Conservation (phyloP, 2,797 vertebrate genomes). For the Tauraco hartlaubi region DNA sequence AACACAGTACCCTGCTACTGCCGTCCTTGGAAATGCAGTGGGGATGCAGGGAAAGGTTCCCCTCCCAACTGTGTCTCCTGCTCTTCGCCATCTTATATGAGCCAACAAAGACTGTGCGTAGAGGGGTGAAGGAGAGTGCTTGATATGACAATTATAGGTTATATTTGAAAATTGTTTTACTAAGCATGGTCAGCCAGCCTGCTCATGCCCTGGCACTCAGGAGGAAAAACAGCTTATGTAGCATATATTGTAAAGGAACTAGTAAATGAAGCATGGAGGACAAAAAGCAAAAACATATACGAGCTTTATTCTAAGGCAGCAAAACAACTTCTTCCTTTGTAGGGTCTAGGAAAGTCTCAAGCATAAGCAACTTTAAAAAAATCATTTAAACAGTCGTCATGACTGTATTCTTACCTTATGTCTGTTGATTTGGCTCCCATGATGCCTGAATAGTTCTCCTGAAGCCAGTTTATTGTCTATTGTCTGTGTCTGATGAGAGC, state of each 20-base stretch:
- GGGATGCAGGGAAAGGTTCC: neutral
- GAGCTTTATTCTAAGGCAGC: neutral
- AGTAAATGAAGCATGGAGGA: neutral
- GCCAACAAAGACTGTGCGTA: neutral
- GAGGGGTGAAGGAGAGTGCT: neutral
- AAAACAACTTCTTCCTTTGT: neutral
- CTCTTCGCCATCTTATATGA: neutral
- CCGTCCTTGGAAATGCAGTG: neutral
- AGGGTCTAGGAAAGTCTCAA: neutral
- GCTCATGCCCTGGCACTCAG: neutral
- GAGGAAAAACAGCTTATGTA: neutral
- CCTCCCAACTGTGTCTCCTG: neutral
- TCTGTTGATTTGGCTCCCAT: slow-evolving; percentile 7
- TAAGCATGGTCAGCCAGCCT: neutral
- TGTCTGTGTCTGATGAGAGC: slow-evolving; percentile 11
- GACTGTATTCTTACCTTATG: neutral
- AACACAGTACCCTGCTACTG: neutral
- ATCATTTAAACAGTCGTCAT: slow-evolving; percentile 1
- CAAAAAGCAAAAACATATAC: neutral
- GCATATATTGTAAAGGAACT: neutral
- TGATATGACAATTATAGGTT: neutral
- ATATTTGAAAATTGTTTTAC: neutral
- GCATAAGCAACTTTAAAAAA: neutral
- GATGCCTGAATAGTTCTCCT: neutral
- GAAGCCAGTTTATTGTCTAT: slow-evolving; percentile 35